Percentiles rank a stretch among this genome's conserved stretches.
Conservation (phyloP, 2,113 vertebrate genomes). For the Delphinus delphis region DNA sequence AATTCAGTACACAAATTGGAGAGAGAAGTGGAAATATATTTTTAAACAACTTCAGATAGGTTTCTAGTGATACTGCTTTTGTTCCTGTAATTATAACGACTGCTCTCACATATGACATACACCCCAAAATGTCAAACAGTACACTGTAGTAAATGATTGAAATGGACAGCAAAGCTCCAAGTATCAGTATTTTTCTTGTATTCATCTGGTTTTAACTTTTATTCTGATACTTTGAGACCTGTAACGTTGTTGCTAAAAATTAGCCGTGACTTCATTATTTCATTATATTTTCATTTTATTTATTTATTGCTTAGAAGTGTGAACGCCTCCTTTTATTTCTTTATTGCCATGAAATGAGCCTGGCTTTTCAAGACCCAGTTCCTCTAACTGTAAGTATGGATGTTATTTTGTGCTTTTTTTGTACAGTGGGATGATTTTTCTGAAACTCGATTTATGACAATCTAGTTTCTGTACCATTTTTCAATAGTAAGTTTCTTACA, state of each 20-base stretch:
- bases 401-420: not conserved
- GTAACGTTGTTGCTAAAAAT: not conserved
- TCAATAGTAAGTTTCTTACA: not conserved
- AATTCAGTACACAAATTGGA: not conserved
- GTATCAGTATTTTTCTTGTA: not conserved
- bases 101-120: not conserved
- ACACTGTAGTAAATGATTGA: not conserved
- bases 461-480: not conserved
- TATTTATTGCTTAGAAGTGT: conserved; percentile 83
- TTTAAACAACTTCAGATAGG: not conserved
- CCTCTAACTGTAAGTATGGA: conserved; percentile 84
- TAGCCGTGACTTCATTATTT: not conserved
- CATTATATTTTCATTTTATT: not conserved
- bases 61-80: not conserved
- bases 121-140: not conserved
- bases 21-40: not conserved
- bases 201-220: conserved; percentile 9
- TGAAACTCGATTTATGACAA: not conserved
- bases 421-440: not conserved
- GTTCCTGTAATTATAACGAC: not conserved
- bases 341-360: conserved; percentile 90
- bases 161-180: not conserved
- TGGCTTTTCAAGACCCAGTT: conserved; percentile 89
- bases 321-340: conserved; percentile 87
- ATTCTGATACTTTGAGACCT: not conserved